Evolutionary conservation across 2,797 vertebrate genomes (phyloP), one percentile per base, ranked within the genome.

Genomic region (Hyperoplus lanceolatus): DNA sequence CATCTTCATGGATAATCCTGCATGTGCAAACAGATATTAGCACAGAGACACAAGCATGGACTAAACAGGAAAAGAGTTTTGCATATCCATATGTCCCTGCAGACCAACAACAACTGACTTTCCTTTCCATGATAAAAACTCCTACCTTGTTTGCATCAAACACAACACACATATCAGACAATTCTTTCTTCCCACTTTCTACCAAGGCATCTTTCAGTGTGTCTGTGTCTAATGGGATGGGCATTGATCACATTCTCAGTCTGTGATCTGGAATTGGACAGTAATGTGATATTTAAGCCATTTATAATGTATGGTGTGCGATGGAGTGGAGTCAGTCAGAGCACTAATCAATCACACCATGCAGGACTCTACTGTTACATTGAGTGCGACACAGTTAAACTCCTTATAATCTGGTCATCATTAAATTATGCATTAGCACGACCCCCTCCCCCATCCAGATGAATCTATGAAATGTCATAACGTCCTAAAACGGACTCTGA

Each of bases 1-100:
- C 98, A 89, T 99, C 97, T 91, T 99, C 98, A 72, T 99, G 98
- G 92, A 99, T 99, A 94, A 99, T 99, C 96, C 98, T 99, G 94
- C 87, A 87, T 57, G 84, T 21, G 78, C 65, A 86, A 77, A 90
- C 59, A 88, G 74, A 92, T 80, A 81, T 92, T 84, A 90, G 57
- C 73, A 82, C 65, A 77, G 62, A 29, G 29, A 79, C 55, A 82
- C 59, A 74, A 62, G 65, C 59, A 9, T 67, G 65, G 51, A 76
- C 73, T 75, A 73, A 76, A 80, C 57, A 69, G 61, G 62, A 80
- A 72, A 69, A 73, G 29, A 29, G 65, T 67, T 75, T 62, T 63
- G 70, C 73, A 50, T 46, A 71, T 77, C 85, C 78, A 76, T 83
- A 81, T 89, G 77, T 76, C 75, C 58, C 70, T 53, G 15, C 50